These are phyloP conservation scores for Stercorarius parasiticus DNA, from an alignment of 2,113 vertebrate genomes.

Conservation along the genomic window DNA sequence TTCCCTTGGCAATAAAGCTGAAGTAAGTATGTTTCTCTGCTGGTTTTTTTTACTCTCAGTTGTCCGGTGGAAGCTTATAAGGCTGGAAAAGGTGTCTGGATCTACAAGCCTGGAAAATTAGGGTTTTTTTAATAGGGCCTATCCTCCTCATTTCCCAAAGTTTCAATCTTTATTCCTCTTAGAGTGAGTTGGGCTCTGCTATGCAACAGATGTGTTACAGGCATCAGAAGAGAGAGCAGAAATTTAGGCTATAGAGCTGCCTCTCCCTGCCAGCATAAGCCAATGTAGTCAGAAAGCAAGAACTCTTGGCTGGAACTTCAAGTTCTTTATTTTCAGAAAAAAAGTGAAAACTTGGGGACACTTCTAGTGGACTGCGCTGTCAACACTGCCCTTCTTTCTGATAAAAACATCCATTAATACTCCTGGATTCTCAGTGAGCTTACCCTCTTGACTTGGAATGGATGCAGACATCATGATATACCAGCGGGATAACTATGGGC, in stretches of 20 bases:
- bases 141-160: neutral
- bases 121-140: neutral
- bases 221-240: neutral
- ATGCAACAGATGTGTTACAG: neutral
- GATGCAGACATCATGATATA: neutral
- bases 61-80: neutral
- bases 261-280: neutral
- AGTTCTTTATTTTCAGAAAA: neutral
- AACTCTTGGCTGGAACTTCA: neutral
- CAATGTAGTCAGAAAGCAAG: neutral
- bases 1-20: slow-evolving; percentile 94
- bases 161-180: neutral
- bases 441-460: neutral
- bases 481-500: neutral
- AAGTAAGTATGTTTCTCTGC: slow-evolving; percentile 80
- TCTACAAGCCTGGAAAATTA: neutral
- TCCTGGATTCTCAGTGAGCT: neutral
- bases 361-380: neutral
- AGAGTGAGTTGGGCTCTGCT: neutral
- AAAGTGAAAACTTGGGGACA: neutral
- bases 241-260: neutral
- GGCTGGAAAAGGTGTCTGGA: neutral
- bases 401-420: neutral
- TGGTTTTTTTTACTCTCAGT: neutral
- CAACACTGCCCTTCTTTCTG: neutral